Evolutionary conservation across 2,113 vertebrate species (phyloP), one percentile per base, ranked within the genome.

Genomic region (Sus scrofa): DNA sequence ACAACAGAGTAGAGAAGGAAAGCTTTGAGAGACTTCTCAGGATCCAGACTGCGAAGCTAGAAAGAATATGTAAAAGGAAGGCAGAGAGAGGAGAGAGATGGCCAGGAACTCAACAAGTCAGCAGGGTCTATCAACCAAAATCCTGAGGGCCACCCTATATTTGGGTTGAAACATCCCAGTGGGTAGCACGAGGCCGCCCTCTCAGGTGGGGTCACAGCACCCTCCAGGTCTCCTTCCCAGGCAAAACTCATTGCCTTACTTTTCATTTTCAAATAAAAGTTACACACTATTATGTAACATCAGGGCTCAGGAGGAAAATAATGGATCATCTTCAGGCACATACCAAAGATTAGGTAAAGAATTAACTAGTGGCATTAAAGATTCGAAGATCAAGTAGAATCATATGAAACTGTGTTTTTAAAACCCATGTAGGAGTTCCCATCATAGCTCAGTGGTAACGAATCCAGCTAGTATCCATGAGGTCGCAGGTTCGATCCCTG

Each of bases 341-440:
- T 34, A 83, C 52, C 50, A 44, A 91, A 86, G 30, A 12, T 3
- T 44, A n/a, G 22, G 30, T 27, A 67, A 92, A 79, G 52, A 94
- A 68, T 77, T 19, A 68, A 86, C 3, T 3, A 32, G 14, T 24
- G 16, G 24, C 50, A 90, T 73, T 88, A 52, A 84, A 90, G 71
- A 60, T 11, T 93, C 68, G 54, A 79, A 77, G 60, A 94, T 11
- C 34, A 96, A 94, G 37, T 22, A 8, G 32, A 77, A 87, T 26
- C 27, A 20, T 74, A 27, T 13, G 19, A 15, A 68, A 88, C 9
- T 62, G 10, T 16, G 6, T 58, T 86, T 95, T 75, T 27, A 88
- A 92, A 91, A 89, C 70, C 39, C 60, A 84, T 26, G 27, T 39
- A 82, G 71, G n/a, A n/a, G n/a, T n/a, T n/a, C n/a, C n/a, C n/a